Conservation (phyloP, 2,888 invertebrate species). For the Chesias legatella region DNA sequence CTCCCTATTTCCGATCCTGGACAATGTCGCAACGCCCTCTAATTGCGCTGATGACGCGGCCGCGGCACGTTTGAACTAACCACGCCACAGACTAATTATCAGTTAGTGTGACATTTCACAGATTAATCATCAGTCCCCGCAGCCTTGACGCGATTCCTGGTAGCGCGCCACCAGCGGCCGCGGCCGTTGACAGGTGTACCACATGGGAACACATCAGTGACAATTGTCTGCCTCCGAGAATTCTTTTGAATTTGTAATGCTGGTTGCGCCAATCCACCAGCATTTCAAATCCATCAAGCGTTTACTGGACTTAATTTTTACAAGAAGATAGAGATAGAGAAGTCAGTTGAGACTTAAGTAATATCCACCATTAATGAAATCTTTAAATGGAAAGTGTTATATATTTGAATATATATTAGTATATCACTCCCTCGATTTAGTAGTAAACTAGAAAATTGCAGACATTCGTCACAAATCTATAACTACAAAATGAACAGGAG, state of each 20-base stretch:
- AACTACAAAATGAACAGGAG: too few species aligned
- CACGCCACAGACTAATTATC: constrained; percentile 41
- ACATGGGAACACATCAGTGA: constrained; percentile 13
- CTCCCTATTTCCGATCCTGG: constrained; percentile 8
- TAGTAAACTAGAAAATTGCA: too few species aligned
- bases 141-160: constrained; percentile 68
- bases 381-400: too few species aligned
- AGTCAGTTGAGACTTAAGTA: too few species aligned
- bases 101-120: constrained; percentile 2
- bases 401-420: too few species aligned
- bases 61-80: constrained; percentile 63
- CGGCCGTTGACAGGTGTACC: constrained; percentile 21
- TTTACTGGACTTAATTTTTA: too few species aligned
- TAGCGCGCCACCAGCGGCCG: constrained; percentile 33
- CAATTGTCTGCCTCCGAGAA: constrained; percentile 2
- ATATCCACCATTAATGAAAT: too few species aligned
- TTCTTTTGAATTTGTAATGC: background rate
- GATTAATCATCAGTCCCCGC: constrained; percentile 25
- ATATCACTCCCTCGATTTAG: too few species aligned
- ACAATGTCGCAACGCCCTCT: constrained; percentile 63
- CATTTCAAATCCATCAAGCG: too few species aligned
- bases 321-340: too few species aligned
- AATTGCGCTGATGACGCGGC: constrained; percentile 60
- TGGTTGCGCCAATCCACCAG: too few species aligned
- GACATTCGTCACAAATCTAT: too few species aligned